Evolutionary conservation across 2,797 vertebrate genomes (phyloP), one percentile per base, ranked within the genome.

Genomic region (Malurus splendens): DNA sequence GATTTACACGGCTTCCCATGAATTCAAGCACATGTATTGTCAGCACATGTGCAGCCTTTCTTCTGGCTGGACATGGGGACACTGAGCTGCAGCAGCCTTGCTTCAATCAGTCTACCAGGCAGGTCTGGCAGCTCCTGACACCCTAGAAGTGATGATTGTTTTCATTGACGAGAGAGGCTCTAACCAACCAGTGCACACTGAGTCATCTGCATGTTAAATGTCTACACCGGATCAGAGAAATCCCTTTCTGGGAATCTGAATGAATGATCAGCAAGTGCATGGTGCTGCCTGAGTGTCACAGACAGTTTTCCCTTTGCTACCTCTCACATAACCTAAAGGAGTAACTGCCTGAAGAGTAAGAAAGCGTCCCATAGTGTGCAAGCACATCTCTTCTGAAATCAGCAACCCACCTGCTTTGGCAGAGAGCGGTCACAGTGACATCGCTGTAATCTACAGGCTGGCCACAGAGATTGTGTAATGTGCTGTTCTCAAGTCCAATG

Each of bases 261-360:
- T 9, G 19, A 74, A 14, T 18, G 3, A 42, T 41, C 4, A 56
- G 23, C 24, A 59, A 64, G 9, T 0, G 2, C 36, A 24, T 14
- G 10, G 28, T 6, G 7, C 15, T 71, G 16, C 18, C 28, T n/a
- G 1, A 4, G 9, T 33, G 30, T 22, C 0, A 0, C 48, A 71
- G 12, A 56, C 5, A 28, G 47, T 25, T 17, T 9, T 9, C 20
- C 16, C 14, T 68, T 75, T 48, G 13, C 41, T 56, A 8, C 24
- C 2, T 71, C 19, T 66, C 30, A 18, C 6, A 7, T 5, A 42
- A 13, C 24, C 47, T 38, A 30, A 30, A 74, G 42, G 3, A 55
- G 9, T n/a, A 73, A 55, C 9, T 25, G 20, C 24, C 30, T 27
- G 39, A 70, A 36, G 2, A 32, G 12, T 12, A 47, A 62, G 18